phyloP scores from a whole-genome alignment of 1,140 invertebrate species.

The Diorhabda carinulata region DNA sequence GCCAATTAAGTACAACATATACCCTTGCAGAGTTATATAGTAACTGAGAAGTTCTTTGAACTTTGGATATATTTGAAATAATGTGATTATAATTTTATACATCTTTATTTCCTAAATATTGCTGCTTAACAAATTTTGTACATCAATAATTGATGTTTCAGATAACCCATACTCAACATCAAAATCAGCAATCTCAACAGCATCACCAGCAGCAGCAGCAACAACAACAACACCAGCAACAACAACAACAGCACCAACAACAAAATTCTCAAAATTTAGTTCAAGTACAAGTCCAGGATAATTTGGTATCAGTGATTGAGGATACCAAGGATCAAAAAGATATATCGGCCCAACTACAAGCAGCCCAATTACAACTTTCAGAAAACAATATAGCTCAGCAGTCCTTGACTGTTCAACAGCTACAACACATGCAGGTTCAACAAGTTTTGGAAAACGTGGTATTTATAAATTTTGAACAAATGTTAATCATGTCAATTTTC shows the following conservation, averaged over 20 bases:
- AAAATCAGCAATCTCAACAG: conserved; percentile 26
- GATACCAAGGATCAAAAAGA: conserved; percentile 46
- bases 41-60: too few species aligned
- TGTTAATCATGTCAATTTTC: too few species aligned
- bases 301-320: conserved; percentile 47
- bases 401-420: conserved; percentile 42
- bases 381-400: conserved; percentile 44
- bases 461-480: background rate
- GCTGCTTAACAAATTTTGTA: too few species aligned
- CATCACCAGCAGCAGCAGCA: conserved; percentile 36
- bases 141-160: conserved; percentile 24
- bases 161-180: conserved; percentile 47
- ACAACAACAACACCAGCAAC: conserved; percentile 26
- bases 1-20: too few species aligned
- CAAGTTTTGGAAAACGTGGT: conserved; percentile 46
- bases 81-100: too few species aligned
- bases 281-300: conserved; percentile 48
- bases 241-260: conserved; percentile 24
- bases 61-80: too few species aligned
- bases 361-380: conserved; percentile 43
- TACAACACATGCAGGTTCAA: conserved; percentile 46
- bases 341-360: conserved; percentile 38
- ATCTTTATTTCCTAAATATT: too few species aligned
- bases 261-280: conserved; percentile 42
- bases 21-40: too few species aligned